These are phyloP conservation scores for Drosophila asahinai DNA, from an alignment of 1,140 invertebrate species.

Conservation along the genomic window DNA sequence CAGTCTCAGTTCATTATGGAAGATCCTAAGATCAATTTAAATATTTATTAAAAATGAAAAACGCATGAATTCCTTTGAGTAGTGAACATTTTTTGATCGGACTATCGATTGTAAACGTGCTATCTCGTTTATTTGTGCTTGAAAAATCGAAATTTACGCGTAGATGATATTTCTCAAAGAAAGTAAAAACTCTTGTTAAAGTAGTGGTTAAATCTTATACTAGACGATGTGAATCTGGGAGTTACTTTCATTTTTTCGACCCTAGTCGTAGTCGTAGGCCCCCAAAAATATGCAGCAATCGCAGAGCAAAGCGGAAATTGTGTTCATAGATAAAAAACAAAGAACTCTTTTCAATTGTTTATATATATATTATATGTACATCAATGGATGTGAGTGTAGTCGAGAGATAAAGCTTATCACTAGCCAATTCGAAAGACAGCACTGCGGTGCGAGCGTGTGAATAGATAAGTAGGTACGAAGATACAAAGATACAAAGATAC, in stretches of 20 bases:
- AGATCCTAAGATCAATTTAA: slow-evolving; percentile 23
- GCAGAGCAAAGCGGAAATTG: slow-evolving; percentile 40
- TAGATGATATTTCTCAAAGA: slow-evolving; percentile 72
- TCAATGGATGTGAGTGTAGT: slow-evolving; percentile 37
- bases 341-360: slow-evolving; percentile 45
- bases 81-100: slow-evolving; percentile 17
- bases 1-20: slow-evolving; percentile 11
- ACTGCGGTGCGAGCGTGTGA: slow-evolving; percentile 40
- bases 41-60: slow-evolving; percentile 10
- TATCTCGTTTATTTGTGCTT: slow-evolving; percentile 42
- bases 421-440: slow-evolving; percentile 78
- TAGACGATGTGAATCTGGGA: slow-evolving; percentile 32
- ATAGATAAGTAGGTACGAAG: slow-evolving; percentile 50
- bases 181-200: slow-evolving; percentile 75
- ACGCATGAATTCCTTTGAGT: slow-evolving; percentile 14
- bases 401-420: slow-evolving; percentile 71
- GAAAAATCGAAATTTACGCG: slow-evolving; percentile 40
- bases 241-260: slow-evolving; percentile 66
- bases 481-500: slow-evolving; percentile 43
- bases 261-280: slow-evolving; percentile 35
- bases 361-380: slow-evolving; percentile 36
- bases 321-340: slow-evolving; percentile 52
- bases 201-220: slow-evolving; percentile 43
- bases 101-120: slow-evolving; percentile 40
- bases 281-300: slow-evolving; percentile 41